Base-by-base conservation (phyloP, 2,113 vertebrate genomes). In the Pampusana beccarii region DNA sequence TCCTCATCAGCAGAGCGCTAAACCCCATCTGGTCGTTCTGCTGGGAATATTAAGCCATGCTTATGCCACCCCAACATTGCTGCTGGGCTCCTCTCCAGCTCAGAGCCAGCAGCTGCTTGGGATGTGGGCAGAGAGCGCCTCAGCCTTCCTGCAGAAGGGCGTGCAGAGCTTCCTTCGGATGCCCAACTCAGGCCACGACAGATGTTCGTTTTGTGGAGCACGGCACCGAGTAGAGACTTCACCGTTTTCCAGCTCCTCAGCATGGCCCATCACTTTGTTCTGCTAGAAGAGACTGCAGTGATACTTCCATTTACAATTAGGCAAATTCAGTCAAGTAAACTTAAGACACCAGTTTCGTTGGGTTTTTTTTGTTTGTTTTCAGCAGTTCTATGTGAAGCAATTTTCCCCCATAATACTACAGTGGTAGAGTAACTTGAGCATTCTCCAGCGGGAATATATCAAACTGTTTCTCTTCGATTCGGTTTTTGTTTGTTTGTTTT, bases 161-260 rank as follows among this genome's bases (percentile, higher is more conserved):
- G 5, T 0, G 13, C 1, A 77, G 75, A 40, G 23, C 24, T 60
- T 40, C 80, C 65, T 31, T 46, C 11, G 10, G 12, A 29, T 40
- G n/a, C 62, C 50, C 15, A 9, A 34, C 66, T 56, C 0, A 0
- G 65, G 18, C 70, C 5, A 0, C 8, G 6, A 28, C 62, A 70
- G 75, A 25, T 15, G 13, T n/a, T 53, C 34, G 14, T 40, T 86
- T 57, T 42, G 36, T 66, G 19, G 50, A 61, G 36, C 0, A 0
- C 8, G 23, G 50, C 13, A 28, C 70, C 8, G 15, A 33, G 1
- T 40, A 44, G 24, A 61, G 58, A 53, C 10, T 5, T 53, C 5
- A 21, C 16, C 2, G 1, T n/a, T 65, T 82, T 61, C 50, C 81
- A 85, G 40, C 78, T 82, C 53, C 61, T 87, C 57, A 34, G 29